Conservation (phyloP, 2,888 invertebrate species). For the Dichetophora obliterata region DNA sequence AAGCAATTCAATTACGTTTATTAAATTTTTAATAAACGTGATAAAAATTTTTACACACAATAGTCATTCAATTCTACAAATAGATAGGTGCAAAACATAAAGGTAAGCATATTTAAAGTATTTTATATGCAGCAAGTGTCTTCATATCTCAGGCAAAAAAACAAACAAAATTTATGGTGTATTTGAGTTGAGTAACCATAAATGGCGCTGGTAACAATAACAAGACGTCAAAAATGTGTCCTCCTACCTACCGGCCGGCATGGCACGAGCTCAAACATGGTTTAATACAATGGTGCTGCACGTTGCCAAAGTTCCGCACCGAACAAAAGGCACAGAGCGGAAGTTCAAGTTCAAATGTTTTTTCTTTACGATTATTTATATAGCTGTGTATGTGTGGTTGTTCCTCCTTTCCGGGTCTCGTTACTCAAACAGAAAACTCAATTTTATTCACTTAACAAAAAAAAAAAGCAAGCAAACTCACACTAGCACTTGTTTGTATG, state of each 20-base stretch:
- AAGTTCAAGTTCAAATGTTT: conserved; percentile 47
- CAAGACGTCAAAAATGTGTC: background rate
- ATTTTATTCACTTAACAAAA: background rate
- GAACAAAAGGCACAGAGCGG: conserved; percentile 7
- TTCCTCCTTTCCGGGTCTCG: background rate
- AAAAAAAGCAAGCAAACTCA: background rate
- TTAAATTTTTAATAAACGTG: too few species aligned
- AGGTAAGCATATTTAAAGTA: too few species aligned
- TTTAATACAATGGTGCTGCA: background rate
- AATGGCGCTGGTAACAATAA: background rate
- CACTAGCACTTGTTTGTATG: too few species aligned
- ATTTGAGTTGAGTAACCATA: background rate
- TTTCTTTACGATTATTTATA: conserved; percentile 20
- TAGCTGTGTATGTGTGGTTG: conserved; percentile 1
- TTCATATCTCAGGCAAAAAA: too few species aligned
- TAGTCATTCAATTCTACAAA: too few species aligned
- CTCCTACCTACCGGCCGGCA: background rate
- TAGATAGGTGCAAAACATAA: too few species aligned
- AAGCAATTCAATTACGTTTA: too few species aligned
- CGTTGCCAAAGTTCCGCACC: conserved; percentile 14
- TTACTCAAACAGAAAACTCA: too few species aligned
- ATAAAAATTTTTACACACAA: too few species aligned
- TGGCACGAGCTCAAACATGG: background rate
- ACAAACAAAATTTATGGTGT: background rate
- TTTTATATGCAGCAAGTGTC: too few species aligned